Percentiles rank a stretch among this genome's conserved stretches.
Conservation (phyloP, 1,140 invertebrate genomes). For the Vanessa atalanta region DNA sequence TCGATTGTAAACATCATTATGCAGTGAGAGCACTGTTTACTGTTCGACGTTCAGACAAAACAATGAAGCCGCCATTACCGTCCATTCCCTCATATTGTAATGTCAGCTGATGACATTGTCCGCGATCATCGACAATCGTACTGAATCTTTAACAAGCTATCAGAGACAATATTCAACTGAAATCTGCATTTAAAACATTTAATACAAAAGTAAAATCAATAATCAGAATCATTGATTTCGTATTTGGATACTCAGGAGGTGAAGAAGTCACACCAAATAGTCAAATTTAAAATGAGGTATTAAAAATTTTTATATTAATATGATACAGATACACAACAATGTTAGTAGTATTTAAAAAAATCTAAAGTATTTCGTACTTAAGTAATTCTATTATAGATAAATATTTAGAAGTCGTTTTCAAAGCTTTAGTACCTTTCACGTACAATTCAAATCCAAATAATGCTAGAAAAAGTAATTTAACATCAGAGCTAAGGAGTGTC, state of each 20-base stretch:
- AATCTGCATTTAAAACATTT: slow-evolving; percentile 1
- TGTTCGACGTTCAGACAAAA: slow-evolving; percentile 20
- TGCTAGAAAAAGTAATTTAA: background rate
- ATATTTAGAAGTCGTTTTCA: too few species aligned
- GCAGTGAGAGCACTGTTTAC: slow-evolving; percentile 1
- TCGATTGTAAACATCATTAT: slow-evolving; percentile 33
- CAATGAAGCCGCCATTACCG: slow-evolving; percentile 28
- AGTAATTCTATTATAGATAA: too few species aligned
- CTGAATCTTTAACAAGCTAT: slow-evolving; percentile 20
- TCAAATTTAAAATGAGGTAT: too few species aligned
- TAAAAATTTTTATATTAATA: too few species aligned
- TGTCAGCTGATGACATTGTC: slow-evolving; percentile 34
- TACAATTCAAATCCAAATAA: background rate
- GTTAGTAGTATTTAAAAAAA: too few species aligned
- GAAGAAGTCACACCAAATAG: too few species aligned
- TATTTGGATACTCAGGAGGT: too few species aligned
- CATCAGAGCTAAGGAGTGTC: background rate
- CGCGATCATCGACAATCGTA: slow-evolving; percentile 20
- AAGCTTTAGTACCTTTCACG: too few species aligned
- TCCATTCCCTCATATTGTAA: slow-evolving; percentile 29
- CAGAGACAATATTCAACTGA: background rate
- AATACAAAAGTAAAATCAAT: background rate
- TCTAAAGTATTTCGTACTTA: too few species aligned
- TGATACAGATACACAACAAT: too few species aligned
- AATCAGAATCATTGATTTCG: too few species aligned